Evolutionary conservation across 2,113 vertebrate genomes (phyloP).

Genomic region (Pan troglodytes): NHGRI_mPanTro3-v2.1_pri NC_086015.1:63796501-63797000

Average conservation of each 20-base stretch:
- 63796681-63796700: conserved; percentile 68
- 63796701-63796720: conserved; percentile 44
- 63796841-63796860: conserved; percentile 49
- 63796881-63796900: conserved; percentile 85
- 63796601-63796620: conserved; percentile 76
- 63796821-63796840: conserved; percentile 50
- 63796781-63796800: conserved; percentile 74
- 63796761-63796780: conserved; percentile 53
- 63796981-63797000: conserved; percentile 77
- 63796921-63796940: conserved; percentile 75
- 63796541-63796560: conserved; percentile 81
- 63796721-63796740: conserved; percentile 62
- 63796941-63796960: conserved; percentile 64
- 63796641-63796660: conserved; percentile 80
- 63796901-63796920: conserved; percentile 77
- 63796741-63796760: conserved; percentile 74
- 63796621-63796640: conserved; percentile 75
- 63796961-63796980: conserved; percentile 76
- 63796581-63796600: conserved; percentile 59
- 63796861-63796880: conserved; percentile 64
- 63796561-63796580: conserved; percentile 75
- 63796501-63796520: conserved; percentile 80
- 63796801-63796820: conserved; percentile 10
- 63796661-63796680: conserved; percentile 65
- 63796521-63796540: conserved; percentile 88